Base-by-base conservation (phyloP, 2,888 invertebrate species). In the Philereme transversata region DNA sequence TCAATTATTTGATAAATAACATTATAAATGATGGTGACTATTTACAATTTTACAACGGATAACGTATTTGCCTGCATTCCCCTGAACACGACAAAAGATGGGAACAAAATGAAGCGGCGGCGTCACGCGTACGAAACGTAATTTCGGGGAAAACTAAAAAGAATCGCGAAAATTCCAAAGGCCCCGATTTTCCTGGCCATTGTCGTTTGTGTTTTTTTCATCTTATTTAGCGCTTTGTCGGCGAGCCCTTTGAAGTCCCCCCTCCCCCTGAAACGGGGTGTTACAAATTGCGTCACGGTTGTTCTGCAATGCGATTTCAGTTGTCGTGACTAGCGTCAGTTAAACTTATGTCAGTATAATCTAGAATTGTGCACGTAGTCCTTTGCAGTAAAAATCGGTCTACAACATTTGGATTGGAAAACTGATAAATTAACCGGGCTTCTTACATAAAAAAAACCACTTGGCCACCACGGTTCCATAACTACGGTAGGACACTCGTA, bases 161-260 rank as follows among this genome's bases (percentile, higher is more conserved):
- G 80, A 81, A 83, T 75, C 73, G 80, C 77, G 80, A 81, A 86
- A 83, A 82, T 82, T 81, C 77, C 77, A 81, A 84, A 86, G 78
- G 84, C 82, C 82, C 84, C 87, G 86, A 89, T 90, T 91, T 90
- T 82, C 86, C 86, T 83, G 86, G 79, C 84, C 88, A 88, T 88
- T 91, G 88, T 89, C 89, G 88, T 87, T 86, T 81, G 76, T 85
- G 79, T 86, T 83, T 86, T 83, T 90, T 89, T 90, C 91, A 88
- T 90, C 90, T 91, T 92, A 91, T 92, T 92, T 90, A 88, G 87
- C 88, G 88, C 90, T 91, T 90, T 92, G 91, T 91, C 90, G 91
- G 90, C 85, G 74, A 74, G 85, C 83, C 84, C 90, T 92, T 92
- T 91, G 91, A 91, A 86, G 91, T 90, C 74, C 70, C 64, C 72